These are phyloP conservation scores for Chelidonichthys spinosus DNA, from an alignment of 2,797 vertebrate species.

Conservation along the genomic window DNA sequence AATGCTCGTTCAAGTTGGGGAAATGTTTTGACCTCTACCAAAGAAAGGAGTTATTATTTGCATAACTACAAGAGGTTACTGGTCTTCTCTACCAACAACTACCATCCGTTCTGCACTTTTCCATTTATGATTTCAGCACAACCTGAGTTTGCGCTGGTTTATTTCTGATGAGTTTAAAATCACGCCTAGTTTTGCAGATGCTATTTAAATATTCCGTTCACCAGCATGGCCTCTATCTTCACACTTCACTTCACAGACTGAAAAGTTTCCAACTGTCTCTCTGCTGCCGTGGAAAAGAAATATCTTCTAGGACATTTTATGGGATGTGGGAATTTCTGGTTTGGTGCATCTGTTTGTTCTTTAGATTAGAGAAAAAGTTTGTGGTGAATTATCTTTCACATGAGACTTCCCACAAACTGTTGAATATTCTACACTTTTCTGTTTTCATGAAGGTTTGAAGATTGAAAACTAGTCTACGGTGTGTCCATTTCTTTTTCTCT, in stretches of 20 bases:
- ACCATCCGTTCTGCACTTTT: neutral
- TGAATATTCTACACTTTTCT: slow-evolving; percentile 10
- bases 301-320: slow-evolving; percentile 36
- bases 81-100: neutral
- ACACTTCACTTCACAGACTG: slow-evolving; percentile 15
- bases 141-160: neutral
- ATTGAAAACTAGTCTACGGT: neutral
- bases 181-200: neutral
- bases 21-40: too few relatives aligned
- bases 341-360: slow-evolving; percentile 4
- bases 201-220: slow-evolving; percentile 20
- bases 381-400: slow-evolving; percentile 1
- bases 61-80: neutral
- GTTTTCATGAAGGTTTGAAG: neutral
- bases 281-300: neutral
- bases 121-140: neutral
- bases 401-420: slow-evolving; percentile 5
- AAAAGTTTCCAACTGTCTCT: slow-evolving; percentile 10
- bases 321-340: neutral
- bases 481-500: neutral
- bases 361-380: slow-evolving; percentile 23
- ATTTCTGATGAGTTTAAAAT: neutral
- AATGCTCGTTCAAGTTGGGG: too few relatives aligned
- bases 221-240: neutral
- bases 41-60: too few relatives aligned